These are phyloP conservation scores for Cheirogaleus major DNA, from an alignment of 2,797 vertebrate species.

Conservation along the genomic window DNA sequence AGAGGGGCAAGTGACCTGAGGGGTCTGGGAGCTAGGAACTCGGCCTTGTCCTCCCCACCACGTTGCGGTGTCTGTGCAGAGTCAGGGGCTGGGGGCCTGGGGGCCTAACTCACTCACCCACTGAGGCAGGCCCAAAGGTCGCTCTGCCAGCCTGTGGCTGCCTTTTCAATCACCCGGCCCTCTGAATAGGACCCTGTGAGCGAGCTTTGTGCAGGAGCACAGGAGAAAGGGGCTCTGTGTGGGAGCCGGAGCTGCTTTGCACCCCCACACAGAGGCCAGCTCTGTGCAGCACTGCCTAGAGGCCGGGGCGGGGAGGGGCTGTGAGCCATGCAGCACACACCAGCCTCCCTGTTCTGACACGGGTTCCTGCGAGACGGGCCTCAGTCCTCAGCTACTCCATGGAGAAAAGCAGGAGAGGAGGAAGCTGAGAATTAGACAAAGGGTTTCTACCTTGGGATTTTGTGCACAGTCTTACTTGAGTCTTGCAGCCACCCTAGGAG, in stretches of 20 bases:
- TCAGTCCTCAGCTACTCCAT: neutral
- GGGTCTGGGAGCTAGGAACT: neutral
- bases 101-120: neutral
- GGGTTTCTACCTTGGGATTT: neutral
- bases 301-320: neutral
- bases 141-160: neutral
- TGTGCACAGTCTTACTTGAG: neutral
- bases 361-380: neutral
- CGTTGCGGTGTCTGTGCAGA: neutral
- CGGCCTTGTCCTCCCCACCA: neutral
- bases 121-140: conserved; percentile 21
- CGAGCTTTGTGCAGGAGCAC: neutral
- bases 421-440: neutral
- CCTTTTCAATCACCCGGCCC: conserved; percentile 17
- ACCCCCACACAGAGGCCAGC: conserved; percentile 42
- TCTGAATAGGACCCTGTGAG: conserved; percentile 64
- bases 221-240: conserved; percentile 70
- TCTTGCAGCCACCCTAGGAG: neutral
- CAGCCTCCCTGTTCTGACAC: neutral
- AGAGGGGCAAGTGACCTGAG: neutral
- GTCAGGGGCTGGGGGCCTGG: neutral
- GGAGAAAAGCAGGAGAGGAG: neutral
- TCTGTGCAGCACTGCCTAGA: conserved; percentile 15
- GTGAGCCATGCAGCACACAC: neutral
- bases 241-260: neutral